These are phyloP conservation scores for Symphodus melops DNA, from an alignment of 2,113 vertebrate species.

Conservation along the genomic window DNA sequence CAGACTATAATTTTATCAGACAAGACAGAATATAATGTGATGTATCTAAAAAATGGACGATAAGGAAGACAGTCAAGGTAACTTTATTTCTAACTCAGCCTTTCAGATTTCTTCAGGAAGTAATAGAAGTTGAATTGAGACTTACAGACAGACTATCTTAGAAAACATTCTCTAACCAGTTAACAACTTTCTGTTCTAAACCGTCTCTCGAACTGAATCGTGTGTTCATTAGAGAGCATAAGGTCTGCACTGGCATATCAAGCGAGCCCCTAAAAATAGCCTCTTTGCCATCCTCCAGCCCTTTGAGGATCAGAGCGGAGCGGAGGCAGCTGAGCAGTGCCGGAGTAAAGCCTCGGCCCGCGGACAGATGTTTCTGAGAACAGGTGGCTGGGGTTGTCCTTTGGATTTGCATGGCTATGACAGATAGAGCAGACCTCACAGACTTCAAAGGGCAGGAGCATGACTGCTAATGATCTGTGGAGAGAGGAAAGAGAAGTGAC, in stretches of 20 bases:
- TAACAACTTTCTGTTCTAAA: constrained; percentile 25
- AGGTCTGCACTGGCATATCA: constrained; percentile 64
- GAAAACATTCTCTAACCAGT: constrained; percentile 7
- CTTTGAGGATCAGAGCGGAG: constrained; percentile 75
- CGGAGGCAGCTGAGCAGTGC: constrained; percentile 70
- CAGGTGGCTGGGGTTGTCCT: constrained; percentile 82
- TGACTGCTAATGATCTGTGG: constrained; percentile 81
- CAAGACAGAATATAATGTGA: no score
- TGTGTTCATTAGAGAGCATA: constrained; percentile 67
- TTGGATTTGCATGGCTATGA: constrained; percentile 83
- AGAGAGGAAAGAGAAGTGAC: constrained; percentile 65
- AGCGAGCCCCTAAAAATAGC: constrained; percentile 73
- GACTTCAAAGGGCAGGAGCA: constrained; percentile 77
- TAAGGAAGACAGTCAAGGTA: background rate
- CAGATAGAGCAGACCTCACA: constrained; percentile 78
- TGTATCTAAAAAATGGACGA: background rate
- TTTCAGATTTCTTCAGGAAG: background rate
- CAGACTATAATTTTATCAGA: background rate
- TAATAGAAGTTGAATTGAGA: background rate
- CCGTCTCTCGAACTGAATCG: constrained; percentile 10
- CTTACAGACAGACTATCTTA: background rate
- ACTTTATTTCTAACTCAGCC: background rate
- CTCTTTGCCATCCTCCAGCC: constrained; percentile 56
- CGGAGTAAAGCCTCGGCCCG: constrained; percentile 57
- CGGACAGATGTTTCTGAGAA: constrained; percentile 81